Conservation (phyloP, 2,888 invertebrate species). For the Sipha maydis region DNA sequence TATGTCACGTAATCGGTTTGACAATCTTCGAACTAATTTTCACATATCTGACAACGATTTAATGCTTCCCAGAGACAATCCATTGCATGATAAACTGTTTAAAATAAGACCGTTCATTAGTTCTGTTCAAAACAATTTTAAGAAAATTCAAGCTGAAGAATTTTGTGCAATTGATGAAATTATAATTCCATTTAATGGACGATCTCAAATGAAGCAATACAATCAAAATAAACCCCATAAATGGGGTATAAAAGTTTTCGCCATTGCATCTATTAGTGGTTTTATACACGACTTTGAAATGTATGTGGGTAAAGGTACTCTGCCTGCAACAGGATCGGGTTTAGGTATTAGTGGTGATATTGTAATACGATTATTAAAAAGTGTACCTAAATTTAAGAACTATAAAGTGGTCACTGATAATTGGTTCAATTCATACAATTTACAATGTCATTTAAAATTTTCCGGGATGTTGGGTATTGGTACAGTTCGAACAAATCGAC, state of each 20-base stretch:
- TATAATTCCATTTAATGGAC: conserved; percentile 67
- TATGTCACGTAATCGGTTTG: conserved; percentile 52
- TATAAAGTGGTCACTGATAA: conserved; percentile 64
- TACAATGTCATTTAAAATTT: conserved; percentile 60
- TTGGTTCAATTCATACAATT: conserved; percentile 63
- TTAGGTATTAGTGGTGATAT: conserved; percentile 65
- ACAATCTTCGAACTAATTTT: conserved; percentile 3
- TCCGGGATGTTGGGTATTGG: conserved; percentile 63
- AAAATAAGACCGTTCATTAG: conserved; percentile 47
- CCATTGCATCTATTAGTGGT: conserved; percentile 66
- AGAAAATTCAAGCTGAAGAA: conserved; percentile 64
- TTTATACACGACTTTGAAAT: conserved; percentile 66
- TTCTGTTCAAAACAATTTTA: conserved; percentile 52
- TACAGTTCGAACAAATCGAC: conserved; percentile 61
- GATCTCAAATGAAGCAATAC: conserved; percentile 66
- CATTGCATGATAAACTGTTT: conserved; percentile 35
- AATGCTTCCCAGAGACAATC: conserved; percentile 1
- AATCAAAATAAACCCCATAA: conserved; percentile 65
- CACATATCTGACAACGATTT: conserved; percentile 34
- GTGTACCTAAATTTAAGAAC: conserved; percentile 64
- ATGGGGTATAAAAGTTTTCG: conserved; percentile 67
- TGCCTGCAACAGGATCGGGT: conserved; percentile 37
- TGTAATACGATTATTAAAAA: conserved; percentile 65
- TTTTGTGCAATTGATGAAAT: conserved; percentile 66
- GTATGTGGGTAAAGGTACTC: conserved; percentile 65